Conservation (phyloP, 2,113 vertebrate genomes). For the Petaurus breviceps region DNA sequence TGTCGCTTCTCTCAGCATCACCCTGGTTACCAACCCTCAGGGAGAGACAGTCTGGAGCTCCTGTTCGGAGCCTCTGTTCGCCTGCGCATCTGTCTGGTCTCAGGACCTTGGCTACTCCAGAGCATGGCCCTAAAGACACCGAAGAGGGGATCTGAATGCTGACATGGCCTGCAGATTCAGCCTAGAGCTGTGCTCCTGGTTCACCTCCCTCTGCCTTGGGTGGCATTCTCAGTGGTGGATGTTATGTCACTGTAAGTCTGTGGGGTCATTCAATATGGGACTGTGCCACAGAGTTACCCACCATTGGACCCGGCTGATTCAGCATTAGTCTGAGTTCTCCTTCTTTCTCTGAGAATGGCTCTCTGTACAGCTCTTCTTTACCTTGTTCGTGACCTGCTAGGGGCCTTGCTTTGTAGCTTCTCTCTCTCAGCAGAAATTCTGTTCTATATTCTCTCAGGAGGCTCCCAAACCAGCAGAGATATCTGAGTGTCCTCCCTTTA, state of each 20-base stretch:
- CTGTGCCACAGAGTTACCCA: background rate
- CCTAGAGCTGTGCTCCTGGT: background rate
- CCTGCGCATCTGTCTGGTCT: background rate
- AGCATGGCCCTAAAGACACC: background rate
- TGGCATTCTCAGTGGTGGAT: background rate
- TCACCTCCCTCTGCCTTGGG: background rate
- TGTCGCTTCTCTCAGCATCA: background rate
- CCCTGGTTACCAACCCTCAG: background rate
- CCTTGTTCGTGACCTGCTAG: background rate
- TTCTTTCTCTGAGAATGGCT: background rate
- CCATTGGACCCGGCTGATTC: background rate
- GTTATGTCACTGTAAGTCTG: background rate
- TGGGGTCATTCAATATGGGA: background rate
- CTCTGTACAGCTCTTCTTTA: rapidly evolving
- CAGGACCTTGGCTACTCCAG: background rate
- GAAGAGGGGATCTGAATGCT: background rate
- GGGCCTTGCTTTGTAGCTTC: background rate
- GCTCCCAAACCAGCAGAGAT: background rate
- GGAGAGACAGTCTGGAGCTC: background rate
- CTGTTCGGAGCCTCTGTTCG: background rate
- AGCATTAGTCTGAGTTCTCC: background rate
- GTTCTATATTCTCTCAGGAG: background rate
- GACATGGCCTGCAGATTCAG: background rate
- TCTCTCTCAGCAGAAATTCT: background rate
- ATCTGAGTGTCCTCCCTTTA: background rate